Conservation (phyloP, 2,888 invertebrate genomes). For the Cantharis flavilabris region DNA sequence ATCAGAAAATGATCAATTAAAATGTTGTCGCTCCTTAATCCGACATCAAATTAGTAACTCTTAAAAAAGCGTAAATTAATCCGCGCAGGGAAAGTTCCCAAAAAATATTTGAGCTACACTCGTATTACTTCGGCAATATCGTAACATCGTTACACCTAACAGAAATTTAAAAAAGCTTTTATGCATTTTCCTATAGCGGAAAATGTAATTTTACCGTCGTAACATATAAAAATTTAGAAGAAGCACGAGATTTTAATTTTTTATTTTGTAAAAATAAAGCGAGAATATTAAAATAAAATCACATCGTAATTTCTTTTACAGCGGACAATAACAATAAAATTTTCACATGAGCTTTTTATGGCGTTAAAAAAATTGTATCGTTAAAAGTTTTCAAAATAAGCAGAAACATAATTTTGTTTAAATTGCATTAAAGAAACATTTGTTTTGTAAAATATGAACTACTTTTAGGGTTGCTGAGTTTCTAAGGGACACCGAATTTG, state of each 20-base stretch:
- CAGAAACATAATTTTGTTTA: neutral
- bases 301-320: neutral
- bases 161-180: neutral
- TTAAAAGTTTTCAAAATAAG: neutral
- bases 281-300: neutral
- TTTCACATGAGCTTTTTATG: neutral
- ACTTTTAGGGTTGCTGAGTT: neutral
- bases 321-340: neutral
- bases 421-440: neutral
- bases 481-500: neutral
- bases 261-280: neutral
- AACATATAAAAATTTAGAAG: neutral
- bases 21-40: neutral
- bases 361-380: neutral
- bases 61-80: neutral
- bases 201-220: neutral
- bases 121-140: neutral
- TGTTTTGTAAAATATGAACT: neutral
- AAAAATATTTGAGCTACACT: neutral
- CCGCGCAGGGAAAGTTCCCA: neutral
- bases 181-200: neutral
- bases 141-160: neutral
- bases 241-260: neutral
- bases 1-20: neutral
- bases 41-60: neutral